Percentiles rank a stretch among this genome's conserved stretches.
Conservation (phyloP, 2,797 vertebrate genomes). For the Hybognathus amarus region DNA sequence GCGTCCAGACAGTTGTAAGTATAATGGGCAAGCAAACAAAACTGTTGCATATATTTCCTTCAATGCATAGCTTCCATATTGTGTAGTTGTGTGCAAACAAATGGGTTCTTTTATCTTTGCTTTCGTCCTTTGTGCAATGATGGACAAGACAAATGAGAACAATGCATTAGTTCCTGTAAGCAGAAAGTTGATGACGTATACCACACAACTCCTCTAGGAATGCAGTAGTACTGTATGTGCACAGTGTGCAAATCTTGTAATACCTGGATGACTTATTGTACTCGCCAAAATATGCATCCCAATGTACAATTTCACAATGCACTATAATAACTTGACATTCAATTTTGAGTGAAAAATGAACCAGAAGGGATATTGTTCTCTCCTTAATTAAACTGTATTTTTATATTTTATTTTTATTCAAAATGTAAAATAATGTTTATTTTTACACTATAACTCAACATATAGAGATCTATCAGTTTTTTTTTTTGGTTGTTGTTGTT, state of each 20-base stretch:
- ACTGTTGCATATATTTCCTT: not conserved
- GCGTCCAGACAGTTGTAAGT: not conserved
- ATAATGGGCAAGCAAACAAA: not conserved
- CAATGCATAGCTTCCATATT: not conserved
- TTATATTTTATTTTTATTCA: not conserved
- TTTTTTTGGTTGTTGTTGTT: too few species aligned
- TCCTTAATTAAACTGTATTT: not conserved
- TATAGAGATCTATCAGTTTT: too few species aligned
- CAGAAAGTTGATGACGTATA: not conserved
- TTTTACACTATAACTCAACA: too few species aligned
- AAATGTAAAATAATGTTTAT: too few species aligned
- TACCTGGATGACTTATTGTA: not conserved
- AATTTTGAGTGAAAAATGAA: not conserved
- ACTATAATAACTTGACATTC: not conserved
- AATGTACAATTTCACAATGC: not conserved
- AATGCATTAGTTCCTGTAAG: slow-evolving; percentile 19
- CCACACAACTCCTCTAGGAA: slow-evolving; percentile 14
- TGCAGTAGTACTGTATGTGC: slow-evolving; percentile 3
- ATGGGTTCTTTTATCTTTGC: not conserved
- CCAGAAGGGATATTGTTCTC: not conserved
- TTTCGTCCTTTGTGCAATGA: not conserved
- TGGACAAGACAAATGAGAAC: slow-evolving; percentile 16
- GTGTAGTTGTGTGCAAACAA: not conserved
- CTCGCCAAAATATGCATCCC: not conserved
- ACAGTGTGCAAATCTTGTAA: slow-evolving; percentile 11